Conservation (phyloP, 2,797 vertebrate genomes). For the Crocodylus rhombifer region DNA sequence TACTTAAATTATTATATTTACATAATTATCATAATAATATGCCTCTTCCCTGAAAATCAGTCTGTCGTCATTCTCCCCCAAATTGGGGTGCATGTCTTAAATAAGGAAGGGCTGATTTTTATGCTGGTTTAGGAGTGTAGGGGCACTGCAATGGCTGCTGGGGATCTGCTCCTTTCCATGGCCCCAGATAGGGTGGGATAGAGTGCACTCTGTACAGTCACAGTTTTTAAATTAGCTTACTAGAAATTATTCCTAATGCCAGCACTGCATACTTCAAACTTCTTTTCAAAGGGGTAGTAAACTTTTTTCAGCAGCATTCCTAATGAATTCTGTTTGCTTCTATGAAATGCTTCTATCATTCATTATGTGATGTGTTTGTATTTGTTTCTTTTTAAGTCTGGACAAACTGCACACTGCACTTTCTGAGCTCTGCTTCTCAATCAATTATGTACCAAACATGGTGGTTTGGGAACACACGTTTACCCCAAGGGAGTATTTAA, state of each 20-base stretch:
- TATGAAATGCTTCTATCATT: conserved; percentile 28
- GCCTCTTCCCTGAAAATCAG: too few relatives aligned
- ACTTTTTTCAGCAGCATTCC: background rate
- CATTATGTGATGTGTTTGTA: background rate
- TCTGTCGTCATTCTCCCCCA: too few relatives aligned
- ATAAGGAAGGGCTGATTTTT: too few relatives aligned
- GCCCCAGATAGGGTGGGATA: too few relatives aligned
- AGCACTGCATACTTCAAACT: background rate
- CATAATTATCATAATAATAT: too few relatives aligned
- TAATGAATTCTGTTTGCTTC: background rate
- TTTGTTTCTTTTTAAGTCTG: conserved; percentile 79
- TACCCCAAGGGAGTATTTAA: conserved; percentile 97
- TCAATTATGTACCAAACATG: conserved; percentile 99
- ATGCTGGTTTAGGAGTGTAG: too few relatives aligned
- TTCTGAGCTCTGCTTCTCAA: conserved; percentile 99
- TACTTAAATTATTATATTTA: background rate
- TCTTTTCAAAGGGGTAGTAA: background rate
- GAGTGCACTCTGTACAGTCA: too few relatives aligned
- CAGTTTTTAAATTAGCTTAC: background rate
- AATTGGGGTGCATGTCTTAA: too few relatives aligned
- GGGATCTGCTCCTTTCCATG: too few relatives aligned
- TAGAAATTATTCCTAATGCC: background rate
- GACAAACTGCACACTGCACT: conserved; percentile 99
- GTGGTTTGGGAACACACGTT: conserved; percentile 98
- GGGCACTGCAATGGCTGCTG: too few relatives aligned